Conservation (phyloP, 1,140 invertebrate genomes). For the Pectinophora gossypiella region DNA sequence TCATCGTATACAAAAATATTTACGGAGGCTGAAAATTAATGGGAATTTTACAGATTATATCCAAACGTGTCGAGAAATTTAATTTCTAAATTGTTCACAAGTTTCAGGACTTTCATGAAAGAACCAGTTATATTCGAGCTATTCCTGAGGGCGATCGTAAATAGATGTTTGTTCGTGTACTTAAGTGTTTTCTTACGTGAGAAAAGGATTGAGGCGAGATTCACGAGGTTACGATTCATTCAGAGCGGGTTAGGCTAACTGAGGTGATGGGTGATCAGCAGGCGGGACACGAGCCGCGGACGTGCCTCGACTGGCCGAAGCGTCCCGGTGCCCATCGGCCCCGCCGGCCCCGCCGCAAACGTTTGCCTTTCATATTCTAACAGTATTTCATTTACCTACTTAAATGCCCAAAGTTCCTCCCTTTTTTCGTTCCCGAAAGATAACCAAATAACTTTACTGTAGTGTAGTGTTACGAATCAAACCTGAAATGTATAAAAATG, state of each 20-base stretch:
- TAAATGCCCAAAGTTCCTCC: background rate
- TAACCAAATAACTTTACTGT: too few species aligned
- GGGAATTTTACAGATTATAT: background rate
- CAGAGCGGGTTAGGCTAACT: background rate
- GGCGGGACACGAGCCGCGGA: background rate
- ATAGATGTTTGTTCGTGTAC: background rate
- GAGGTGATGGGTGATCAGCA: background rate
- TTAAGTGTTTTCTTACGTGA: background rate
- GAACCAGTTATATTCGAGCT: too few species aligned
- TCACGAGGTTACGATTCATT: background rate
- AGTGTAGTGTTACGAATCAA: too few species aligned
- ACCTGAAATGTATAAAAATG: too few species aligned
- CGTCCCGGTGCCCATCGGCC: background rate
- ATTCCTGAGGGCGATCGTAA: background rate
- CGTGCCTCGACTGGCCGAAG: background rate
- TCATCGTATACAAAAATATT: constrained; percentile 2
- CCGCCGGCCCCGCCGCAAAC: background rate
- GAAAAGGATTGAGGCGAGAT: constrained; percentile 1
- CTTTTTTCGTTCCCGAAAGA: too few species aligned
- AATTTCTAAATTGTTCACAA: too few species aligned
- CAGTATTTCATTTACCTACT: background rate
- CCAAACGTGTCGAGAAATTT: too few species aligned
- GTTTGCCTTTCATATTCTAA: background rate
- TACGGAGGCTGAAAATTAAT: background rate
- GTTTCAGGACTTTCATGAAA: too few species aligned